phyloP scores from a whole-genome alignment of 2,113 vertebrate species.

The Actenoides hombroni region DNA sequence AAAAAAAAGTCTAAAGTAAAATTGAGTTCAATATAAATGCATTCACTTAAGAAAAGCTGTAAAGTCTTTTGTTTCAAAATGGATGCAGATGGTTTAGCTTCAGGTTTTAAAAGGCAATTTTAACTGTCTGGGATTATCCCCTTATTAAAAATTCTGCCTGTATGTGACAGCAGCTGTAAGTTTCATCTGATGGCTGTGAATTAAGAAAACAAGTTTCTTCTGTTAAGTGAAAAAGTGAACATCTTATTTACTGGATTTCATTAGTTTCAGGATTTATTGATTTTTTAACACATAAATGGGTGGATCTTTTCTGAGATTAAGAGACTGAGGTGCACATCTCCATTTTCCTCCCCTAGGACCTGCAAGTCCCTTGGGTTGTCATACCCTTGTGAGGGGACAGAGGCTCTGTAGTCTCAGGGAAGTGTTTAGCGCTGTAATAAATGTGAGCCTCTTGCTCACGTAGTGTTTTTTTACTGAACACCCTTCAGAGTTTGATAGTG shows the following conservation, averaged over 20 bases:
- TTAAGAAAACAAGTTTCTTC: neutral
- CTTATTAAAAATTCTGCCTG: neutral
- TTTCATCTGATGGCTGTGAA: neutral
- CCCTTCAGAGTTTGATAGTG: neutral
- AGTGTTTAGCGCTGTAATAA: neutral
- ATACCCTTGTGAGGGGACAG: neutral
- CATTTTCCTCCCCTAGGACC: neutral
- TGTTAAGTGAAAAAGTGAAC: neutral
- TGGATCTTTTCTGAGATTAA: neutral
- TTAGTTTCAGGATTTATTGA: neutral
- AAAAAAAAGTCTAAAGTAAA: neutral
- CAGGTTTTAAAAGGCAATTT: neutral
- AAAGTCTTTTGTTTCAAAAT: neutral
- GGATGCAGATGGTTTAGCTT: neutral
- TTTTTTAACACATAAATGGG: neutral
- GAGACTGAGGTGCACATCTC: neutral
- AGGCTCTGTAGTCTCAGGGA: neutral
- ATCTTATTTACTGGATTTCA: neutral
- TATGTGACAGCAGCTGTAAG: neutral
- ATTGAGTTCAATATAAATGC: neutral
- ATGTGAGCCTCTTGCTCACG: neutral
- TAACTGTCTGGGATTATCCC: neutral
- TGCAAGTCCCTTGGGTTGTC: neutral
- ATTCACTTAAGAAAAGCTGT: neutral
- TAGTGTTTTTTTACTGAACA: neutral